Conservation (phyloP, 2,797 vertebrate genomes). For the Hapalemur alaotrensis region DNA sequence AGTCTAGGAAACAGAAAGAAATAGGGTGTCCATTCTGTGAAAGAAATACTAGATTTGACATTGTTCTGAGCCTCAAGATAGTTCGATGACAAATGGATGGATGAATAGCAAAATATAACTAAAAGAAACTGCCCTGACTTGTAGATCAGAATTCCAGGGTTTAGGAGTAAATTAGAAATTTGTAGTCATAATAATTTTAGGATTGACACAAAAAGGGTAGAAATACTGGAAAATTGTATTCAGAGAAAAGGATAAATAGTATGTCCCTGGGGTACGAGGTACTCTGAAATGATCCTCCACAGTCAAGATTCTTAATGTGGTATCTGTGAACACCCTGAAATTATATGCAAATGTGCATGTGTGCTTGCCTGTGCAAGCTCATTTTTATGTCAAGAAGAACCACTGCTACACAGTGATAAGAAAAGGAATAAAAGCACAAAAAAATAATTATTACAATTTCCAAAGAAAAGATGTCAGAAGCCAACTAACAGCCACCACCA, state of each 20-base stretch:
- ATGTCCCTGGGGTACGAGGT: background rate
- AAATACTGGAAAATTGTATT: background rate
- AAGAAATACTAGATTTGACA: background rate
- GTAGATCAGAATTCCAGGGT: conserved; percentile 1
- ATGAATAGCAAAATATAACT: background rate
- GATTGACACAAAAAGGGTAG: background rate
- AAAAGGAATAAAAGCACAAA: conserved; percentile 67
- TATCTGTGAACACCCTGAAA: conserved; percentile 52
- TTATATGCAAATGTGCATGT: conserved; percentile 59
- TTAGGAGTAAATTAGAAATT: conserved; percentile 9
- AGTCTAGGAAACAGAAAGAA: conserved; percentile 24
- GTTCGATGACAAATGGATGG: background rate
- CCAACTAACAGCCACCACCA: background rate
- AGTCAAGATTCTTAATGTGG: conserved; percentile 50
- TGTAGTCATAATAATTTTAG: background rate
- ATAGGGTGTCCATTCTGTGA: background rate
- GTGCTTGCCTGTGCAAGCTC: conserved; percentile 46
- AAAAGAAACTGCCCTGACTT: background rate
- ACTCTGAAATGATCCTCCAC: background rate
- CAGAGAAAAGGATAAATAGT: background rate
- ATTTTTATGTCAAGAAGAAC: conserved; percentile 67
- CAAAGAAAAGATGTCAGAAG: conserved; percentile 39
- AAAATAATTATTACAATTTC: conserved; percentile 65
- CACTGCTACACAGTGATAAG: conserved; percentile 75
- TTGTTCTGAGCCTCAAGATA: conserved; percentile 6